phyloP scores from a whole-genome alignment of 2,113 vertebrate species.

The Litocranius walleri region DNA sequence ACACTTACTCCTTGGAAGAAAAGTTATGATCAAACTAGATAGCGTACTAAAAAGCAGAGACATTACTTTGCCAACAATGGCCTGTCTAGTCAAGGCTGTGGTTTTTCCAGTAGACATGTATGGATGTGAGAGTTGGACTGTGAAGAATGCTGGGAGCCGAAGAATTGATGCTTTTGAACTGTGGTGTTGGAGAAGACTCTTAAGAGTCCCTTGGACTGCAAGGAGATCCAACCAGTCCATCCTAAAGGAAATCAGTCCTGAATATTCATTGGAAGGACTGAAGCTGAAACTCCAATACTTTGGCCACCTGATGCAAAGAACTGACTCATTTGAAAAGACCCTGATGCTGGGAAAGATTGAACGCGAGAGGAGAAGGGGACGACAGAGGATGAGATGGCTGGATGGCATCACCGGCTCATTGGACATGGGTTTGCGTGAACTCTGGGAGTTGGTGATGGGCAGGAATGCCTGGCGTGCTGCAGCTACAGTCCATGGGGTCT shows the following conservation, averaged over 20 bases:
- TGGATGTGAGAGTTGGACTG: not conserved
- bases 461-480: not conserved
- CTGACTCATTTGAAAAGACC: not conserved
- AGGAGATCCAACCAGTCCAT: not conserved
- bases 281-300: not conserved
- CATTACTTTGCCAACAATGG: not conserved
- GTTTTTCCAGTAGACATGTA: not conserved
- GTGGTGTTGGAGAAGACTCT: not conserved
- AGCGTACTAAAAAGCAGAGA: not conserved
- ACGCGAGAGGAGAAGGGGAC: not conserved
- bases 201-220: not conserved
- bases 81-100: not conserved
- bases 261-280: not conserved
- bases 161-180: not conserved
- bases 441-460: not conserved
- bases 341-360: not conserved
- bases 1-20: not conserved
- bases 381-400: not conserved
- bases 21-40: not conserved
- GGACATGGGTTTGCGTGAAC: not conserved
- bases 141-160: not conserved
- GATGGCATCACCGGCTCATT: not conserved
- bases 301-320: not conserved
- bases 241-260: not conserved
- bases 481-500: not conserved